Evolutionary conservation across 2,888 invertebrate species (phyloP).

Genomic region (Ochropleura plecta): DNA sequence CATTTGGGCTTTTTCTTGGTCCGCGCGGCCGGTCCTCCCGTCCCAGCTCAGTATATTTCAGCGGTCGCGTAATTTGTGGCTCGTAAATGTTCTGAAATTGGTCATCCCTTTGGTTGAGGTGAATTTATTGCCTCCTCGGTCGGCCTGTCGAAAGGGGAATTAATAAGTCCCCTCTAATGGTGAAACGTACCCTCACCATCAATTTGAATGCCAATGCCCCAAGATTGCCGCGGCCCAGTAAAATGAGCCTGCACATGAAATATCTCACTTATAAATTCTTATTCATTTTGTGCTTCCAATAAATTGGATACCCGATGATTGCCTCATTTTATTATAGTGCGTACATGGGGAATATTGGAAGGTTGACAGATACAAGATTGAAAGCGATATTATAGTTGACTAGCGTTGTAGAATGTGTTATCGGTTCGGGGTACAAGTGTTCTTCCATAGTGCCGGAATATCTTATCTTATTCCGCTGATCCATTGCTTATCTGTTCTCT

Average conservation of each 20-base stretch:
- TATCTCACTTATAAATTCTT: slow-evolving; percentile 85
- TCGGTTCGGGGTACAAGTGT: slow-evolving; percentile 23
- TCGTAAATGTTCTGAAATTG: slow-evolving; percentile 91
- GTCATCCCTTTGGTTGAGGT: slow-evolving; percentile 91
- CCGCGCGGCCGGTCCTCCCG: slow-evolving; percentile 80
- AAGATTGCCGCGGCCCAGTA: slow-evolving; percentile 86
- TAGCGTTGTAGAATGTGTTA: slow-evolving; percentile 32
- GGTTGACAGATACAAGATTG: slow-evolving; percentile 53
- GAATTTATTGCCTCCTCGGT: slow-evolving; percentile 90
- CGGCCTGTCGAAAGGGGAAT: slow-evolving; percentile 91
- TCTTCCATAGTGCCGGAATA: slow-evolving; percentile 6
- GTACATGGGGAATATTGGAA: slow-evolving; percentile 64
- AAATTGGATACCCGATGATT: slow-evolving; percentile 82
- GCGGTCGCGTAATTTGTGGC: slow-evolving; percentile 90
- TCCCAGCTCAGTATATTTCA: slow-evolving; percentile 89
- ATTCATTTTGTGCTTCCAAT: slow-evolving; percentile 81
- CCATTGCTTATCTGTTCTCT: slow-evolving; percentile 7
- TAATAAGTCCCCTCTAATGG: slow-evolving; percentile 91
- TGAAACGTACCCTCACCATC: slow-evolving; percentile 90
- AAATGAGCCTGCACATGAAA: slow-evolving; percentile 86
- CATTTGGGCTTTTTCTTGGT: slow-evolving; percentile 88
- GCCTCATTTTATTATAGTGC: slow-evolving; percentile 77
- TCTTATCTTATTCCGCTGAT: slow-evolving; percentile 13
- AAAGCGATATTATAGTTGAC: slow-evolving; percentile 46
- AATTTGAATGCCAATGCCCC: slow-evolving; percentile 90